Base-by-base conservation (phyloP, 1,140 invertebrate species). In the Drosophila nikananu region DNA sequence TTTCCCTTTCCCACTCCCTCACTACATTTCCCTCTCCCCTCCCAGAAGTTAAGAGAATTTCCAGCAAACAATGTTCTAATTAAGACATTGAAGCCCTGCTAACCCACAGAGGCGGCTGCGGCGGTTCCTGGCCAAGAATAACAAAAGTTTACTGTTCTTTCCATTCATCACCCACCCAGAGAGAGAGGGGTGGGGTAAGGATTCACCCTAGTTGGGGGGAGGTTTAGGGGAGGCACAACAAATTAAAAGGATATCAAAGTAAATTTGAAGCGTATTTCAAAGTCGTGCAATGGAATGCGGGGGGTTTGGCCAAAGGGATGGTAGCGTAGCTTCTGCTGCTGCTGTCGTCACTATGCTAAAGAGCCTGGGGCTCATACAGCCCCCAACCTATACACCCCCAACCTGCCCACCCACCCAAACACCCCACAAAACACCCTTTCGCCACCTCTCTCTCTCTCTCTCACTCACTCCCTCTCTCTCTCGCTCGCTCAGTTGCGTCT, bases 231-330 rank as follows among this genome's bases (percentile, higher is more conserved):
- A 17, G 19, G 46, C 42, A 23, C 37, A 74, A 71, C 72, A 87
- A 89, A 83, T 86, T 82, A 87, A 87, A 83, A 80, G 72, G 67
- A 71, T 77, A 83, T 83, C 81, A 83, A 89, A 87, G 83, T 87
- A 77, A 83, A 87, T 83, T 87, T 89, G 84, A 68, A 89, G 81
- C 84, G 77, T 83, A 83, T 87, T 87, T 83, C 79, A 82, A 84
- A 84, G 80, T 84, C 73, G 78, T 79, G 71, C 62, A 32, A 41
- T 17, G 60, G 55, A 68, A 80, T 57, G 66, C 58, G 42, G 42
- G n/a, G 46, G 46, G 30, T 27, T 30, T 39, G 25, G 21, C 21
- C 44, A 48, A 48, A 21, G 46, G 25, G 55, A 49, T 32, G 44
- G 37, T 17, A 17, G 19, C 30, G 27, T 13, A 21, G 52, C 52